phyloP scores from a whole-genome alignment of 2,797 vertebrate genomes.

The Phaenicophaeus curvirostris region DNA sequence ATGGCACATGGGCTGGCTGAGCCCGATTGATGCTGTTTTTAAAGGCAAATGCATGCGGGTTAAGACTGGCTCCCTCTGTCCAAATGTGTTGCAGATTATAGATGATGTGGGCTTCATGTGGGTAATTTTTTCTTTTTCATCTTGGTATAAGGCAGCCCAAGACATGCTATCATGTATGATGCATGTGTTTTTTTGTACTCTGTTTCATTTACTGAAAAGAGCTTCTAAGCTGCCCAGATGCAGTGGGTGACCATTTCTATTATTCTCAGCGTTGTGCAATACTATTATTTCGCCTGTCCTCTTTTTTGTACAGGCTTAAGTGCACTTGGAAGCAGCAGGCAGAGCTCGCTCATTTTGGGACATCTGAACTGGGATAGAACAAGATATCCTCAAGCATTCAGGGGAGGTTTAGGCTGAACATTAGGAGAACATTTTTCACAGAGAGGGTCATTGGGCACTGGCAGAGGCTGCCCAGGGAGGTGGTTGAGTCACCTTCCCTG shows the following conservation, averaged over 20 bases:
- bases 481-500: no score
- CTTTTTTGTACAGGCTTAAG: not conserved
- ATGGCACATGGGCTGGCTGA: not conserved
- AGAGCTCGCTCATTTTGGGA: not conserved
- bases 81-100: not conserved
- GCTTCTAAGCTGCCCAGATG: not conserved
- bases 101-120: not conserved
- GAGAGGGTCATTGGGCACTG: no score
- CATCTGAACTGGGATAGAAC: not conserved
- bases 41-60: not conserved
- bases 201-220: conserved; percentile 4
- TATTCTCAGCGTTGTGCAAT: not conserved
- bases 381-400: no score
- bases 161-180: not conserved
- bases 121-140: conserved; percentile 18
- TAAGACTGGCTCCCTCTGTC: not conserved
- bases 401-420: no score
- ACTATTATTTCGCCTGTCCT: not conserved
- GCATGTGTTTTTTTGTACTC: not conserved
- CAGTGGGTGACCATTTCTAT: not conserved
- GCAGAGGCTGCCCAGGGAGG: no score
- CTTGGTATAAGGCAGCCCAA: not conserved
- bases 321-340: not conserved
- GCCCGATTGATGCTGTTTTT: not conserved
- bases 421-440: no score